Evolutionary conservation across 2,797 vertebrate species (phyloP), one percentile per base, ranked within the genome.

Genomic region (Sebastiscus tertius): DNA sequence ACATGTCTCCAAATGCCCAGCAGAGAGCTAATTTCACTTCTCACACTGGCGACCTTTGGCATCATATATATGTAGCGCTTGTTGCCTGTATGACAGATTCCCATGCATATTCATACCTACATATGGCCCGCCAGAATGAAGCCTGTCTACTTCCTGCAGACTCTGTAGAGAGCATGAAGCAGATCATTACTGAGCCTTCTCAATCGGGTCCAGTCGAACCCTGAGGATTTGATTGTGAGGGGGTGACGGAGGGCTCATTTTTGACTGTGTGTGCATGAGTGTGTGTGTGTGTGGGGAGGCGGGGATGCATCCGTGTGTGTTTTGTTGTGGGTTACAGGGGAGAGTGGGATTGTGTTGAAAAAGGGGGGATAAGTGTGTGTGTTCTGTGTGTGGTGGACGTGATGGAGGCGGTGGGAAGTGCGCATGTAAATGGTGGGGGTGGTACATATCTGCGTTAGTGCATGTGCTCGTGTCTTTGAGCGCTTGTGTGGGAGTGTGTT

Each of bases 41-140:
- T 94, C 93, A 92, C 87, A 89, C 83, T 76, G 92, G 74, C 90
- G 94, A 95, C 95, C 95, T 96, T 91, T 95, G 93, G 92, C 93
- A 93, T 92, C 90, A 88, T 94, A 89, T 90, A 93, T 88, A 92
- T 92, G 90, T 94, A 87, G 87, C 71, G 89, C 90, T 90, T 93
- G 90, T 91, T 94, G 92, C 89, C 88, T 89, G 93, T 88, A 81
- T 92, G 94, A 95, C 95, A 96, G 94, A 92, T 95, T 96, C 87
- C 87, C 92, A 95, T 96, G 94, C 92, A 96, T 96, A 96, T 96
- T 96, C 95, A 96, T 96, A 90, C 68, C 82, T 93, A 87, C 94
- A 96, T 94, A 95, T 96, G 96, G 94, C 89, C 89, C 78, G 60
- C 88, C 93, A 92, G 91, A 95, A 94, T 88, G 88, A 94, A 88